A percentile compares a stretch with the other conserved stretches of the same genome.
Conservation (phyloP, 2,113 vertebrate species). For the Gavialis gangeticus region DNA sequence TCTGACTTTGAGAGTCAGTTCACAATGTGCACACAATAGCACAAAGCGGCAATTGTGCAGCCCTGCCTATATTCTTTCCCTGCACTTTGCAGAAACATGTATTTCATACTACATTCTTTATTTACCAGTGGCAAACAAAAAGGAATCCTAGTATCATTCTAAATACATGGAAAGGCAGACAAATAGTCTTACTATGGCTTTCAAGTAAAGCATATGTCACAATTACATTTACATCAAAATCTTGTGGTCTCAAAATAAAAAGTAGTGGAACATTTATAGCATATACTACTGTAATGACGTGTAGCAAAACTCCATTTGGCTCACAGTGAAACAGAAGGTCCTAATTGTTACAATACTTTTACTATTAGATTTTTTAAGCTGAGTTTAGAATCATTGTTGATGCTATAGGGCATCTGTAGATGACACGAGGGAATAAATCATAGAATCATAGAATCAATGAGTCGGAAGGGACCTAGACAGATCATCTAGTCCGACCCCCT, state of each 20-base stretch:
- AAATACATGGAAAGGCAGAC: not conserved
- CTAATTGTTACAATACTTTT: not conserved
- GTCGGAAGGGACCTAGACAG: too few species aligned
- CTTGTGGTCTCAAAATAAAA: not conserved
- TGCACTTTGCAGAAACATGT: not conserved
- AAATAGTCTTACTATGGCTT: not conserved
- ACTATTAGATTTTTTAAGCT: not conserved
- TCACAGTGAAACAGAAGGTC: not conserved
- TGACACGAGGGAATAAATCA: too few species aligned
- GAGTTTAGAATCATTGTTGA: not conserved
- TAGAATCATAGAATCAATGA: too few species aligned
- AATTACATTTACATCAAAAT: constrained; percentile 9
- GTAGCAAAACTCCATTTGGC: not conserved
- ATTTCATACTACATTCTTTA: not conserved
- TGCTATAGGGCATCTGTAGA: not conserved
- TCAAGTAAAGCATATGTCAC: not conserved
- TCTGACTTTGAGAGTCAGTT: not conserved
- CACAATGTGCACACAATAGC: not conserved
- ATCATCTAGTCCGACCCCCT: too few species aligned
- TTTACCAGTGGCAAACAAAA: not conserved
- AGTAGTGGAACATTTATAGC: not conserved
- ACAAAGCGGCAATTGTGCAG: not conserved
- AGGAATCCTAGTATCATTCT: not conserved
- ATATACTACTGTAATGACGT: not conserved
- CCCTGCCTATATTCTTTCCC: not conserved